phyloP scores from a whole-genome alignment of 2,113 vertebrate genomes.

The Takifugu bimaculatus region DNA sequence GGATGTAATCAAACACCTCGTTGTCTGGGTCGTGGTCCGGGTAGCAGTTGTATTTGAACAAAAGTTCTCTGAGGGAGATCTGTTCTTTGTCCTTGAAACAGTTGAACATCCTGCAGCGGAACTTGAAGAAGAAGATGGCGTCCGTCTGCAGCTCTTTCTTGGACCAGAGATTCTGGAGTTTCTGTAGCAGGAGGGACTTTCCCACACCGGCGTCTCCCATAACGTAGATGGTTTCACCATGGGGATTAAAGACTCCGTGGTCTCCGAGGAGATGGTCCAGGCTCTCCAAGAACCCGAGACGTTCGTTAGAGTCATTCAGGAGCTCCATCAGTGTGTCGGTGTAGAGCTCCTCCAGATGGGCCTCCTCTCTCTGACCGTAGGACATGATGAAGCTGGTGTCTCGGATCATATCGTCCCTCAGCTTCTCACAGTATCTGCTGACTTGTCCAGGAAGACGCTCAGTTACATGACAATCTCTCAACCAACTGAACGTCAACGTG shows the following conservation, averaged over 20 bases:
- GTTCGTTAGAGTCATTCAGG: conserved; percentile 79
- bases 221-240: conserved; percentile 84
- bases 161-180: conserved; percentile 91
- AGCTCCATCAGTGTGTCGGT: conserved; percentile 84
- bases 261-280: conserved; percentile 80
- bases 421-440: conserved; percentile 84
- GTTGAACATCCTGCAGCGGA: conserved; percentile 89
- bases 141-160: conserved; percentile 68
- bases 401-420: conserved; percentile 79
- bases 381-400: conserved; percentile 87
- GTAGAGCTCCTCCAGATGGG: conserved; percentile 85
- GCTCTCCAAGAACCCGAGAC: conserved; percentile 72
- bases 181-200: conserved; percentile 90
- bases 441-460: conserved; percentile 65
- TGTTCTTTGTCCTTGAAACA: conserved; percentile 77
- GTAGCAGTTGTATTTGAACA: conserved; percentile 91
- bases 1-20: conserved; percentile 85
- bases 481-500: not conserved
- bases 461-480: too few relatives aligned
- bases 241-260: conserved; percentile 79
- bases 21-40: conserved; percentile 82
- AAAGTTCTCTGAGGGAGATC: conserved; percentile 84
- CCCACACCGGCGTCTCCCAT: conserved; percentile 89
- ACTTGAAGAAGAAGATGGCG: conserved; percentile 87
- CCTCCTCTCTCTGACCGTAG: conserved; percentile 85